phyloP scores from a whole-genome alignment of 2,888 invertebrate genomes.

The Ommatoiulus sabulosus region DNA sequence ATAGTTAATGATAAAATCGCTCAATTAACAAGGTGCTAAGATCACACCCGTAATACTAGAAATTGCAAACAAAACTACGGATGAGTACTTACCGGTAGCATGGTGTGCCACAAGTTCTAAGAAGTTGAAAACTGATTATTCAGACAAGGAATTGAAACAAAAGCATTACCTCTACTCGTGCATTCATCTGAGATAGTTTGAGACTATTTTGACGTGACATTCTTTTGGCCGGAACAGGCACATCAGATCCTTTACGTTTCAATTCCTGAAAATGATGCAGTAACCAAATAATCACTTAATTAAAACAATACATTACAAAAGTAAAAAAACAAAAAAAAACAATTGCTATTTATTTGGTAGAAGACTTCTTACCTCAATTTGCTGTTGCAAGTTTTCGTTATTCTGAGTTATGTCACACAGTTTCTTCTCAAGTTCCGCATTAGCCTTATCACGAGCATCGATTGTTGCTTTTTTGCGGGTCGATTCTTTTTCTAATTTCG shows the following conservation, averaged over 20 bases:
- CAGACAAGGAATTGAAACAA: background rate
- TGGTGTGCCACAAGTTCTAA: too few species aligned
- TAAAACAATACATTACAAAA: background rate
- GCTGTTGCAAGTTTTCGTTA: background rate
- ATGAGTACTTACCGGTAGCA: too few species aligned
- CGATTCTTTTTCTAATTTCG: background rate
- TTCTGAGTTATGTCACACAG: background rate
- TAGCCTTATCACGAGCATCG: background rate
- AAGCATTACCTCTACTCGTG: constrained; percentile 52
- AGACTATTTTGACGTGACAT: background rate
- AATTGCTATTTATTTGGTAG: too few species aligned
- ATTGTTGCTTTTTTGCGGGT: background rate
- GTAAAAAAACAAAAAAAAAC: background rate
- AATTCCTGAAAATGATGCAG: background rate
- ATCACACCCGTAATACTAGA: too few species aligned
- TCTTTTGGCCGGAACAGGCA: background rate
- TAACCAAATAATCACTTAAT: background rate
- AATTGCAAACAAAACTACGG: too few species aligned
- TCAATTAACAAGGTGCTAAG: too few species aligned
- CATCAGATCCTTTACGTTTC: background rate
- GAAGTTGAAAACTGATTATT: too few species aligned
- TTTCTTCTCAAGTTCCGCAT: background rate
- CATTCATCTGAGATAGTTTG: background rate
- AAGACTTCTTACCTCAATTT: background rate
- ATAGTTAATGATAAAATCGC: too few species aligned